Evolutionary conservation across 2,113 vertebrate species (phyloP), one percentile per base, ranked within the genome.

Genomic region (Loxodonta africana): DNA sequence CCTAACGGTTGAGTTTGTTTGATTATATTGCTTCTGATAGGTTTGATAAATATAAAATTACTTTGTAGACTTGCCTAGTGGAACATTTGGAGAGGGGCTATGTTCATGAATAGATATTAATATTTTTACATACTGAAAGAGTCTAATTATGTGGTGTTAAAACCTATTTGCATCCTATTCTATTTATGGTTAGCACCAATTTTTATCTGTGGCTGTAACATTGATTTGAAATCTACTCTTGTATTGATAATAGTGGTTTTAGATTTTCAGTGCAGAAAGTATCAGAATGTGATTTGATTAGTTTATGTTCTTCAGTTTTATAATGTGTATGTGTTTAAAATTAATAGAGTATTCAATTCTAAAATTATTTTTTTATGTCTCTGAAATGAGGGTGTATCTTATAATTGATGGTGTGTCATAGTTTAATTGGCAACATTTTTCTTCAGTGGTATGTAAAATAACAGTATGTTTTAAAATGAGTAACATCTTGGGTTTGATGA

Each of bases 231-330:
- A 71, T 53, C 5, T 30, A 89, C 26, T 91, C 8, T 90, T 91
- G 73, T 67, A 71, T 21, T 88, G 17, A 23, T 62, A 87, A 44
- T 46, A 60, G 20, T 71, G 30, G 71, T 92, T 92, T 92, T 92
- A 90, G 62, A 80, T 81, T 69, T 83, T 78, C 15, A 74, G 0
- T 84, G n/a, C 53, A 1, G 88, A 30, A 46, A 21, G 18, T 88
- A 81, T 60, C 71, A 94, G 65, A 89, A 89, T 76, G 48, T 95
- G 9, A 30, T 60, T 83, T 84, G 23, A 94, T 92, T 30, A 91
- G 21, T 46, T 88, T 83, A 44, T 60, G 46, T 91, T 90, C 74
- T 91, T 88, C 23, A 62, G 11, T 91, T 91, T 26, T 95, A 53
- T 88, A 73, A 63, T 94, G 44, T 69, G 6, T 67, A 81, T 81